These are phyloP conservation scores for Tortricodes alternella DNA, from an alignment of 2,888 invertebrate species.

Conservation along the genomic window DNA sequence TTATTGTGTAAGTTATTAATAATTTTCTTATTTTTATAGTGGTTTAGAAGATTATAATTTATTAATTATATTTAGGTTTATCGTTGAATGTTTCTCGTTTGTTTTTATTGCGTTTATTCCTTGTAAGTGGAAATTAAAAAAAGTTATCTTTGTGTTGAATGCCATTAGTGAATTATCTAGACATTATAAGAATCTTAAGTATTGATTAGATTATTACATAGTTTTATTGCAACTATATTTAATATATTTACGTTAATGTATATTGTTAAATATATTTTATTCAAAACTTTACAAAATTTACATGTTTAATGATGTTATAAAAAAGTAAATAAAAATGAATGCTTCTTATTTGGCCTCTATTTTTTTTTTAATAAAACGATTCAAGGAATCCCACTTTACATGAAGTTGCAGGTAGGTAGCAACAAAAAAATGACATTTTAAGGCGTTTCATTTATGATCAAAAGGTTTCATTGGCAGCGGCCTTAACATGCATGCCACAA, in stretches of 20 bases:
- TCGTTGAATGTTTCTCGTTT: constrained; percentile 27
- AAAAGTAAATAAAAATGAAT: constrained; percentile 63
- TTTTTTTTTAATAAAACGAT: constrained; percentile 26
- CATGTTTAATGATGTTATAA: constrained; percentile 74
- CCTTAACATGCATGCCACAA: too few relatives aligned
- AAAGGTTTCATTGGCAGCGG: too few relatives aligned
- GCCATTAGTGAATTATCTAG: constrained; percentile 63
- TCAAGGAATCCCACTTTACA: too few relatives aligned
- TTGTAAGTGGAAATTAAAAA: constrained; percentile 38
- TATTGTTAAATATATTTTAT: constrained; percentile 73
- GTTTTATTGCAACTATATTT: constrained; percentile 50
- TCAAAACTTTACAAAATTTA: constrained; percentile 79
- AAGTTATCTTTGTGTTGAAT: constrained; percentile 48
- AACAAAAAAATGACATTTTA: too few relatives aligned
- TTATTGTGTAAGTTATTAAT: constrained; percentile 4
- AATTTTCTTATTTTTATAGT: constrained; percentile 37
- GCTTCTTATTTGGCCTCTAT: constrained; percentile 50
- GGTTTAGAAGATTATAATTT: constrained; percentile 44
- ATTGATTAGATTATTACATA: constrained; percentile 33
- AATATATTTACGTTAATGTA: constrained; percentile 53
- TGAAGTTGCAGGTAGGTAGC: too few relatives aligned
- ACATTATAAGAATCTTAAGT: constrained; percentile 24
- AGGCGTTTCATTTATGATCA: too few relatives aligned
- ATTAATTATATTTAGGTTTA: constrained; percentile 35
- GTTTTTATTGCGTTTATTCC: constrained; percentile 38